phyloP scores from a whole-genome alignment of 2,113 vertebrate species.

The Urocolius indicus region DNA sequence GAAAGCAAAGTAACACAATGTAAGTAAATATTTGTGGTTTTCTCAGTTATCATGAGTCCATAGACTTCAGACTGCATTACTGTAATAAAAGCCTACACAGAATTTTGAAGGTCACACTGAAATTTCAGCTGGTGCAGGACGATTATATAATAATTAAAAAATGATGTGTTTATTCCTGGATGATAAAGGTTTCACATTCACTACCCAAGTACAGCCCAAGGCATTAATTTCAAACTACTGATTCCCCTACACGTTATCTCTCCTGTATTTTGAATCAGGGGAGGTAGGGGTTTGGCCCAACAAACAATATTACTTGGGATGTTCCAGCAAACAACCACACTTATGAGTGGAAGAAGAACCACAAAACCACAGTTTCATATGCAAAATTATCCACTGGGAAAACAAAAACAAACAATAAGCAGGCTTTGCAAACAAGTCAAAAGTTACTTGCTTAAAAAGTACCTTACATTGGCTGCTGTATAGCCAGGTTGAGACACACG shows the following conservation, averaged over 20 bases:
- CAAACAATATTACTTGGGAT: background rate
- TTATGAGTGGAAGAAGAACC: background rate
- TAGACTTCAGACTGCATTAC: background rate
- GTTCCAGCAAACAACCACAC: background rate
- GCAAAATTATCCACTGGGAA: background rate
- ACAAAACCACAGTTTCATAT: background rate
- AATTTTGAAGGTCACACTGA: slow-evolving; percentile 10
- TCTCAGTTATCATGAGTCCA: background rate
- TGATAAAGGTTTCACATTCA: background rate
- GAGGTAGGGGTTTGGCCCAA: background rate
- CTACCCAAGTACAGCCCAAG: background rate
- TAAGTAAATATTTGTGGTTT: background rate
- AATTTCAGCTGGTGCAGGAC: background rate
- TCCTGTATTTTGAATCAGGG: background rate
- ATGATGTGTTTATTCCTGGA: background rate
- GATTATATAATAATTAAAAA: background rate
- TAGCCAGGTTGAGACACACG: background rate
- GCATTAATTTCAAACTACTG: background rate
- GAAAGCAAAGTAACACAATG: background rate
- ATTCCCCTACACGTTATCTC: background rate
- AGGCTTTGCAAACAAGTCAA: background rate
- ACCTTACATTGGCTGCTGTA: background rate
- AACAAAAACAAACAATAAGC: background rate
- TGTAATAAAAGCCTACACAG: background rate
- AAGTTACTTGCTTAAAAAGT: background rate